Evolutionary conservation across 2,113 vertebrate genomes (phyloP).

Genomic region (Phalacrocorax brasilianus): DNA sequence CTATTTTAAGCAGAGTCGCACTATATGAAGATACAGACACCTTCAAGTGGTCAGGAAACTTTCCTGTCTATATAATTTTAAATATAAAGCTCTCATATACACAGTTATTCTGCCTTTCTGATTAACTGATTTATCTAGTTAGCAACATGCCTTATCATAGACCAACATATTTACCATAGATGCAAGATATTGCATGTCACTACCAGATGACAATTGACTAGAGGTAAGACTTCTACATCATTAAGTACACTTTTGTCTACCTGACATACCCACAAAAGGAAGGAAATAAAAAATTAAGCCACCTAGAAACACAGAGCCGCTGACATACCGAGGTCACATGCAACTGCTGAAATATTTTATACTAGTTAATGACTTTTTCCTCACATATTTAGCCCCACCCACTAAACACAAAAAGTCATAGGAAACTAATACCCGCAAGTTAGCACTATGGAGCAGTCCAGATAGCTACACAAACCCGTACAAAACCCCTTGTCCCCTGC

Average conservation of each 20-base stretch:
- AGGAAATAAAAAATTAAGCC: not conserved
- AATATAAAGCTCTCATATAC: not conserved
- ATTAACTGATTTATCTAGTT: not conserved
- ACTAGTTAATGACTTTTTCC: not conserved
- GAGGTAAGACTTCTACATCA: not conserved
- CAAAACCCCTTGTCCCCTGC: not conserved
- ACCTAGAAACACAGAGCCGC: not conserved
- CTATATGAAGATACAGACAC: not conserved
- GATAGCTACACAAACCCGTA: not conserved
- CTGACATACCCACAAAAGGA: not conserved
- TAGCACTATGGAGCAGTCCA: not conserved
- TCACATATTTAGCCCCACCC: not conserved
- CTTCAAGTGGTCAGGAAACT: not conserved
- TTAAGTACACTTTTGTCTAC: not conserved
- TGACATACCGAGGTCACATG: fast-evolving
- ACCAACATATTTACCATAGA: not conserved
- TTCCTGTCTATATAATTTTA: not conserved
- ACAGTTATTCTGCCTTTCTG: not conserved
- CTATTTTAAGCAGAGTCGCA: not conserved
- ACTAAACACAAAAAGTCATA: not conserved
- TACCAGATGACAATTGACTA: not conserved
- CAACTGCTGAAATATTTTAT: not conserved
- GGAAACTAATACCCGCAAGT: not conserved
- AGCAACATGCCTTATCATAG: not conserved
- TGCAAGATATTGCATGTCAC: not conserved